Conservation (phyloP, 2,113 vertebrate genomes). For the Phrynosoma platyrhinos region DNA sequence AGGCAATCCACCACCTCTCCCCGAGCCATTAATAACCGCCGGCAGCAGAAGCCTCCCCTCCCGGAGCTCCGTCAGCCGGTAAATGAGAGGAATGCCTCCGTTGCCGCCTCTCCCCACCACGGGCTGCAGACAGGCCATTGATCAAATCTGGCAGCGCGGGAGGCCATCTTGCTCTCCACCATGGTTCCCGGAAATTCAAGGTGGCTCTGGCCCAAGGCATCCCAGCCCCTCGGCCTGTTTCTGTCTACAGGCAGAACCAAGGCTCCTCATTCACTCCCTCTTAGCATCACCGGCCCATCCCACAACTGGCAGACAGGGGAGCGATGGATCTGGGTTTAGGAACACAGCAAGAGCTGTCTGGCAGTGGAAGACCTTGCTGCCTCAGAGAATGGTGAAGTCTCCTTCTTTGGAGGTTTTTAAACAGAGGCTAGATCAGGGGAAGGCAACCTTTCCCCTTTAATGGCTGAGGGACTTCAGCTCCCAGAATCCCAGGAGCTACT, state of each 20-base stretch:
- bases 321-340: not conserved
- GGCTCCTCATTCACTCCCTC: not conserved
- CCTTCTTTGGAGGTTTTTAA: too few species aligned
- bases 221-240: not conserved
- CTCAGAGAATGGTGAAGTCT: too few species aligned
- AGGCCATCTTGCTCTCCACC: not conserved
- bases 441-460: too few species aligned
- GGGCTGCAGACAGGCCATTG: slow-evolving; percentile 62
- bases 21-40: slow-evolving; percentile 56
- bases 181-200: not conserved
- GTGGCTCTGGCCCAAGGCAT: not conserved
- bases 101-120: slow-evolving; percentile 19
- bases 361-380: too few species aligned
- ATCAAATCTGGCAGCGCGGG: slow-evolving; percentile 48
- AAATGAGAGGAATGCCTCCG: slow-evolving; percentile 29
- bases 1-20: slow-evolving; percentile 61
- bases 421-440: too few species aligned
- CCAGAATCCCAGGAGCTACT: too few species aligned
- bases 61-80: slow-evolving; percentile 57
- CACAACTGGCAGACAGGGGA: not conserved
- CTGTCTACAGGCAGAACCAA: too few species aligned
- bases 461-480: too few species aligned
- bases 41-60: slow-evolving; percentile 41
- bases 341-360: not conserved
- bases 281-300: too few species aligned